Evolutionary conservation across 2,888 invertebrate genomes (phyloP).

Genomic region (Syritta pipiens): DNA sequence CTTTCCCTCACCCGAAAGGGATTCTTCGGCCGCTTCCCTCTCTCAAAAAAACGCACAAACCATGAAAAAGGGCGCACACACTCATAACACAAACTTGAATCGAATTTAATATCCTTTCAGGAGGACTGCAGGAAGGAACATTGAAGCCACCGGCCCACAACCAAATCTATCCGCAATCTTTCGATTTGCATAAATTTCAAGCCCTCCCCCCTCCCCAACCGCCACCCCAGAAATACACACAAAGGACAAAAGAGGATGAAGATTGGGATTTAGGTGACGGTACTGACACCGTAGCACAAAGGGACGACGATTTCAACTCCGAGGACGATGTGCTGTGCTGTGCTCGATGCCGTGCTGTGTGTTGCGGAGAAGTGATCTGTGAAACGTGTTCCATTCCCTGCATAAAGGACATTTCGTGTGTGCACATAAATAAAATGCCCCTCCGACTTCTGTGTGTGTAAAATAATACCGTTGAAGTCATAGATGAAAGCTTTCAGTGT

Average conservation of each 20-base stretch:
- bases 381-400: conserved; percentile 62
- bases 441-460: conserved; percentile 25
- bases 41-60: not conserved
- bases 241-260: conserved; percentile 25
- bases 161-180: conserved; percentile 67
- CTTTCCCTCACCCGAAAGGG: too few relatives aligned
- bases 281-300: conserved; percentile 56
- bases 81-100: conserved; percentile 44
- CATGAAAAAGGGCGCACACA: conserved; percentile 24
- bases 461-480: conserved; percentile 58
- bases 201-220: not conserved
- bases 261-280: conserved; percentile 7
- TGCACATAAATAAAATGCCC: conserved; percentile 64
- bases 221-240: not conserved
- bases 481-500: conserved; percentile 51
- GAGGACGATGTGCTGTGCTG: too few relatives aligned
- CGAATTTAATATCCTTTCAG: conserved; percentile 60
- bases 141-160: conserved; percentile 48
- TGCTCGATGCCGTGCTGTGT: too few relatives aligned
- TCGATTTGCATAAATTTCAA: conserved; percentile 68
- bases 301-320: too few relatives aligned
- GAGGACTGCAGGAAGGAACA: conserved; percentile 36
- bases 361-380: conserved; percentile 58
- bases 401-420: conserved; percentile 51
- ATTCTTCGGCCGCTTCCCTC: not conserved